These are phyloP conservation scores for Sitodiplosis mosellana DNA, from an alignment of 1,140 invertebrate species.

Conservation along the genomic window DNA sequence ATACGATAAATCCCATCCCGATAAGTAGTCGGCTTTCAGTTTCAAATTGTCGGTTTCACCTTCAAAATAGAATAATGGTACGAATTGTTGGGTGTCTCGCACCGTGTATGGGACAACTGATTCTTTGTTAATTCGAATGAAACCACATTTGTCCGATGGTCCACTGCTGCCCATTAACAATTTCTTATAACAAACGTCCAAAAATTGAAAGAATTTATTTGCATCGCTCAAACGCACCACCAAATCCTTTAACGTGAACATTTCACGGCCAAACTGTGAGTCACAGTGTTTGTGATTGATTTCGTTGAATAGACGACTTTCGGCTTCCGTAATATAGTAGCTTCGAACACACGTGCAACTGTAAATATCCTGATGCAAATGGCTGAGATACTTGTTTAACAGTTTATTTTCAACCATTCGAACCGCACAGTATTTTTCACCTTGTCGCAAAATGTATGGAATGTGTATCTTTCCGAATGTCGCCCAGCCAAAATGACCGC, in stretches of 20 bases:
- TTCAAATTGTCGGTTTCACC: constrained; percentile 80
- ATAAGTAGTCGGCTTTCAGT: constrained; percentile 61
- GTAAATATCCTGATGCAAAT: constrained; percentile 66
- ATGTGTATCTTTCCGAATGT: constrained; percentile 68
- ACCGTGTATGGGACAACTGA: constrained; percentile 85
- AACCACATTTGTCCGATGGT: constrained; percentile 68
- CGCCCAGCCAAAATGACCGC: constrained; percentile 78
- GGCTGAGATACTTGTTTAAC: constrained; percentile 66
- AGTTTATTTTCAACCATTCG: constrained; percentile 77
- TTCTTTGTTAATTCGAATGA: constrained; percentile 85
- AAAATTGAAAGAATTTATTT: constrained; percentile 75
- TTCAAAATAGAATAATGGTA: constrained; percentile 87
- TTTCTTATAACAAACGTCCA: constrained; percentile 74
- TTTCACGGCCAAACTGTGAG: constrained; percentile 68
- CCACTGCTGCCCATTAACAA: constrained; percentile 43
- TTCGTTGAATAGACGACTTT: constrained; percentile 78
- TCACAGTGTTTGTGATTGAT: constrained; percentile 88
- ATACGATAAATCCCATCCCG: constrained; percentile 81
- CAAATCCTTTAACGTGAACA: constrained; percentile 77
- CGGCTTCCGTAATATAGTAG: constrained; percentile 81
- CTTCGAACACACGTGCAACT: constrained; percentile 76
- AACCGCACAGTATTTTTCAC: constrained; percentile 77
- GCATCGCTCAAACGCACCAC: constrained; percentile 75
- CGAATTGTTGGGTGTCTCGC: constrained; percentile 63
- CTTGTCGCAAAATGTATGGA: constrained; percentile 67